Evolutionary conservation across 2,797 vertebrate species (phyloP), one percentile per base, ranked within the genome.

Genomic region (Selene dorsalis): DNA sequence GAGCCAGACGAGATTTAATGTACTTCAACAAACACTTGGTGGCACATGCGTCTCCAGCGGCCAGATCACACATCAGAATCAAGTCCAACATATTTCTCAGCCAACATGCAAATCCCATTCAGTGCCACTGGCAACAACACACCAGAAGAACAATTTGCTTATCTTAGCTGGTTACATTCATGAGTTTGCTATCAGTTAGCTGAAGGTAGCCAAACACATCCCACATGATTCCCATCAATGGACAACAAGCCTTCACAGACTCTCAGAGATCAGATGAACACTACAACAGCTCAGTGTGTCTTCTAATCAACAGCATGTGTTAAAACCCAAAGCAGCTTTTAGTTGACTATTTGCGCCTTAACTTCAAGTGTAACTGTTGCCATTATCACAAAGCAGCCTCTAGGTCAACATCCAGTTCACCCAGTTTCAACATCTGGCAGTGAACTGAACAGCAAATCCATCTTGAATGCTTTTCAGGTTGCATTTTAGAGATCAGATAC

Each of bases 301-400:
- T 20, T 47, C 18, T 47, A 2, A n/a, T 30, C 3, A 6, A 41
- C 11, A 20, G 20, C 8, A 56, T 57, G 7, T 17, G 9, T 18
- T 28, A 30, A 48, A 32, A 52, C 18, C 55, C 52, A 24, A 32
- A 69, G 32, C 12, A 60, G 57, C 58, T 82, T 56, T 41, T 65
- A 16, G 3, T 61, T 6, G 30, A 11, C 67, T 59, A 35, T 50
- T 57, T 50, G 48, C 22, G 6, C 32, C 32, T 8, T 35, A 8
- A 52, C 24, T 24, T 52, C 50, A 52, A 52, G n/a, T 14, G 43
- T 45, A 45, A 45, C 43, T 45, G 43, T 45, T 45, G 43, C 16
- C 16, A 45, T 43, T 43, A 43, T 43, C 41, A 43, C 14, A 43
- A 43, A 43, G 41, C 17, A 43, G 12, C 41, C 14, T 43, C 41